Percentiles rank a stretch among this genome's conserved stretches.
Evolutionary conservation across 2,113 vertebrate species (phyloP).

Genomic region (Crotophaga sulcirostris): DNA sequence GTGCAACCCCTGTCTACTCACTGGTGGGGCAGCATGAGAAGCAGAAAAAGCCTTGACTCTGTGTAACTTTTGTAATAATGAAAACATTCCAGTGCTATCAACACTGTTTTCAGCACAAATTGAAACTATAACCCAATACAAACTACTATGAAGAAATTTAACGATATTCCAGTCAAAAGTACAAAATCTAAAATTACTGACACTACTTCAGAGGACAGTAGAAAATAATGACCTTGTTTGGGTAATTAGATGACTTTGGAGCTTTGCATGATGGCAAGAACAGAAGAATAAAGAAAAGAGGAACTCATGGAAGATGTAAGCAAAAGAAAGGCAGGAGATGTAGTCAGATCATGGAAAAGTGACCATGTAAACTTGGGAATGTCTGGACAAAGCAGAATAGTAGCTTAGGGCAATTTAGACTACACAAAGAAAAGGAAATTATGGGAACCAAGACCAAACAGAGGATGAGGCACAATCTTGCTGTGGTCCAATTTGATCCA

Average conservation of each 20-base stretch:
- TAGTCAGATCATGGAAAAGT: not conserved
- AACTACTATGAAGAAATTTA: not conserved
- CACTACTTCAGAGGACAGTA: not conserved
- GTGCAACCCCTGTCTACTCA: accelerated
- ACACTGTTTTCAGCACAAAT: not conserved
- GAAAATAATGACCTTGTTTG: not conserved
- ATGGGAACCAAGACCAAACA: not conserved
- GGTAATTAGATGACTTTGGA: not conserved
- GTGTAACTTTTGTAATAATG: not conserved
- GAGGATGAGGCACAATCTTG: not conserved
- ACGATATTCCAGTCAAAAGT: not conserved
- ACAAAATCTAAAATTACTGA: not conserved
- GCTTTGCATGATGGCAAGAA: not conserved
- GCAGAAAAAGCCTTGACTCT: not conserved
- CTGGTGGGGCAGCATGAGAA: not conserved
- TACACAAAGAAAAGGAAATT: not conserved
- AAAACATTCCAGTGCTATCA: not conserved
- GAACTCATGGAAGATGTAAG: not conserved
- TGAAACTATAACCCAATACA: not conserved
- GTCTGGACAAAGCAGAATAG: not conserved
- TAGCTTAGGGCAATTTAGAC: not conserved
- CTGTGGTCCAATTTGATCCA: not conserved
- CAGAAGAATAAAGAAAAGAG: not conserved
- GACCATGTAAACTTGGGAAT: not conserved
- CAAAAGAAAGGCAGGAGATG: not conserved